Base-by-base conservation (phyloP, 2,888 invertebrate species). In the Nomada lathburiana region DNA sequence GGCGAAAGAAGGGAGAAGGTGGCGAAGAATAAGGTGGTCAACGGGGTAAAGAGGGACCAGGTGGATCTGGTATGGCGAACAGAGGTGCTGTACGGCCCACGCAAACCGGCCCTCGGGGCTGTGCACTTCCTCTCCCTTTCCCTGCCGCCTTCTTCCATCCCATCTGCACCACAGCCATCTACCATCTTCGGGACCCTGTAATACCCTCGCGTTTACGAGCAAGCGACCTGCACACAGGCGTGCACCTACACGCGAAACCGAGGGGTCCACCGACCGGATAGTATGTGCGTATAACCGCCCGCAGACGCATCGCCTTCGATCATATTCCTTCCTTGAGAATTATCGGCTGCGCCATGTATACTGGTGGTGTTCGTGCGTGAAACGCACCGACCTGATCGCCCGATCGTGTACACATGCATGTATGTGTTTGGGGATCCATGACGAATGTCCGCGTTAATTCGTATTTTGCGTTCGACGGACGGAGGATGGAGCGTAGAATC, bases 71-170 rank as follows among this genome's bases (percentile, higher is more conserved):
- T 83, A 88, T 81, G 86, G 81, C 76, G 88, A 91, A 89, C 91
- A 75, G 89, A 90, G 91, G 91, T 92, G 90, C 90, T 87, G 89
- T 85, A 73, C 90, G 86, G 84, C 92, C 92, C 92, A 92, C 92
- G 92, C 92, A 91, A 91, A 90, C 89, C 87, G 89, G 91, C 90
- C 91, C 87, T 83, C 79, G 63, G 87, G 88, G 86, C 82, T 77
- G 75, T 78, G 71, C 80, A 80, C 88, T 78, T 72, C 74, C 83
- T 75, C 74, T 60, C 62, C 53, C 69, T 59, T 74, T 72, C 68
- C 63, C 63, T 70, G 62, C 60, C 59, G 64, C 55, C 72, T 69
- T 71, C 63, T 55, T 72, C 55, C 69, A 52, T 60, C 53, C 16
- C 69, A 29, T 23, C 72, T 71, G 55, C 18, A 67, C 68, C 63